These are phyloP conservation scores for Lithophane semibrunnea DNA, from an alignment of 2,888 invertebrate genomes.

Conservation along the genomic window DNA sequence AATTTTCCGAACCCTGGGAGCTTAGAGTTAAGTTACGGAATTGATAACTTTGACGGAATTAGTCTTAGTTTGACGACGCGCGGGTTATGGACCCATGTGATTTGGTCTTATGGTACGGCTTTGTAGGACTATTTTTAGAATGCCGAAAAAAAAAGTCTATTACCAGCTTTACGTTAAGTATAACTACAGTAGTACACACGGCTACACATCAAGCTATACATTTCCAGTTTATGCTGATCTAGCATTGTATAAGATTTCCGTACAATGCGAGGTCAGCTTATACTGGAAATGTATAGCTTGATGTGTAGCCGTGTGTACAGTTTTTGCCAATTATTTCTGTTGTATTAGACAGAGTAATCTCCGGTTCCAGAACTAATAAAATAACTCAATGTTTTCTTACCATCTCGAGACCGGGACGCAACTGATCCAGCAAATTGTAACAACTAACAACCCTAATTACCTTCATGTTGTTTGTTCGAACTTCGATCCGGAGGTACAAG, in stretches of 20 bases:
- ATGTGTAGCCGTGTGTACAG: too few species aligned
- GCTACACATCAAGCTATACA: too few species aligned
- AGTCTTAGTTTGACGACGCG: conserved; percentile 42
- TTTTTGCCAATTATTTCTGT: conserved; percentile 1
- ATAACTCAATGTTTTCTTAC: conserved; percentile 20
- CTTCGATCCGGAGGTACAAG: conserved; percentile 26
- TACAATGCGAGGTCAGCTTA: too few species aligned
- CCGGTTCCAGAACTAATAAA: conserved; percentile 19
- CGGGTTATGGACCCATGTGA: conserved; percentile 2
- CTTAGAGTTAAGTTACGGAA: conserved; percentile 71
- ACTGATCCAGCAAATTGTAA: conserved; percentile 39
- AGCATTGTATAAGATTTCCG: too few species aligned
- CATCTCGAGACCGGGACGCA: conserved; percentile 10
- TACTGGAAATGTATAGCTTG: too few species aligned
- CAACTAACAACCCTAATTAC: conserved; percentile 39
- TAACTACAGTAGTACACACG: too few species aligned
- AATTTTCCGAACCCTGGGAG: conserved; percentile 70
- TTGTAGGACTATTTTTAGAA: not conserved
- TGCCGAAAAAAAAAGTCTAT: too few species aligned
- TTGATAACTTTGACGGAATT: conserved; percentile 69
- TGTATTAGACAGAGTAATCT: conserved; percentile 15
- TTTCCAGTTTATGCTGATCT: too few species aligned
- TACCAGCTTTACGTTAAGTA: not conserved
- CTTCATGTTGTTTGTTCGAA: conserved; percentile 37
- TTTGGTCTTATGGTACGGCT: not conserved